These are phyloP conservation scores for Aeoliscus strigatus DNA, from an alignment of 2,797 vertebrate species.

Conservation along the genomic window DNA sequence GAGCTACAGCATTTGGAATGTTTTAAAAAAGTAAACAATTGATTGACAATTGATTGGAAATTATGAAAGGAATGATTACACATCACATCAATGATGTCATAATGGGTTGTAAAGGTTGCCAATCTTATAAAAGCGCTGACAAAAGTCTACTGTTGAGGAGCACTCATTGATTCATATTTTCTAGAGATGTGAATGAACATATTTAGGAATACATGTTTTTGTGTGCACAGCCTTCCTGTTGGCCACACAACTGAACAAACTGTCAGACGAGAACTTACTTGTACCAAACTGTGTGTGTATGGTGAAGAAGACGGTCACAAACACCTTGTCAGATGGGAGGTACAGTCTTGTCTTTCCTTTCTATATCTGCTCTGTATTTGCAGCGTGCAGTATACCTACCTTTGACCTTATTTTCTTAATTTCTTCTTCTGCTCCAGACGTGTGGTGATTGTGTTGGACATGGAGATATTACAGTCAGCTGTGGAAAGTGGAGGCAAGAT, in stretches of 20 bases:
- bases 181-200: background rate
- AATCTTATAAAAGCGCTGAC: too few species aligned
- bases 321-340: conserved; percentile 53
- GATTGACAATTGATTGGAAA: too few species aligned
- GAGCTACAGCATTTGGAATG: too few species aligned
- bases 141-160: too few species aligned
- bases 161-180: too few species aligned
- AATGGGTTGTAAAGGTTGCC: too few species aligned
- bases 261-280: conserved; percentile 45
- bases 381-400: background rate
- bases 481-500: conserved; percentile 55
- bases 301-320: conserved; percentile 43
- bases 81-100: too few species aligned
- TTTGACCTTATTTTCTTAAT: background rate
- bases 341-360: conserved; percentile 7
- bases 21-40: too few species aligned
- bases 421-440: conserved; percentile 15
- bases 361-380: background rate
- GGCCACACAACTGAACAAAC: conserved; percentile 51
- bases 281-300: conserved; percentile 52
- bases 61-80: too few species aligned
- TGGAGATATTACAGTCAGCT: conserved; percentile 56
- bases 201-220: conserved; percentile 6
- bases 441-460: conserved; percentile 48
- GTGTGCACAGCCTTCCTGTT: conserved; percentile 52